phyloP scores from a whole-genome alignment of 1,140 invertebrate genomes.

The Neodiprion lecontei region DNA sequence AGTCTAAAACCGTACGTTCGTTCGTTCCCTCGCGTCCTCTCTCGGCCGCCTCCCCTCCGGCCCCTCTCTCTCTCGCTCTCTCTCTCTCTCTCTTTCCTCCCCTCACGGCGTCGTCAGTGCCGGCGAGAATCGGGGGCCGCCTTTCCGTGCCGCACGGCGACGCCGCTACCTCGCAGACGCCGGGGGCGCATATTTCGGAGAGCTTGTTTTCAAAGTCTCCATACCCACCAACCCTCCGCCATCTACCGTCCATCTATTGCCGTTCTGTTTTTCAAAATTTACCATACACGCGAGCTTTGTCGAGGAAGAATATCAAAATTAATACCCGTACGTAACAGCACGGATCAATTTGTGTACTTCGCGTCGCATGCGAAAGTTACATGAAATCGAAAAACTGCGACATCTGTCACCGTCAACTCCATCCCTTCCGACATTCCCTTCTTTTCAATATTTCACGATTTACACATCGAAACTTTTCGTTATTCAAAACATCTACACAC shows the following conservation, averaged over 20 bases:
- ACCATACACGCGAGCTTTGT: not conserved
- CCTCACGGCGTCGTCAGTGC: not conserved
- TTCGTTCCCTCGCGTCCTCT: slow-evolving; percentile 21
- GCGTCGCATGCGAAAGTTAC: too few species aligned
- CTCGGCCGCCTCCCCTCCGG: slow-evolving; percentile 13
- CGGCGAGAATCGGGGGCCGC: not conserved
- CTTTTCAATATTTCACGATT: too few species aligned
- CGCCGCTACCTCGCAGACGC: slow-evolving; percentile 10
- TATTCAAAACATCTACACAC: too few species aligned
- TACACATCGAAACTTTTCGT: too few species aligned
- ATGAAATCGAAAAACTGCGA: too few species aligned
- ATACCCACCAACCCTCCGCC: not conserved
- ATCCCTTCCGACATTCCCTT: too few species aligned
- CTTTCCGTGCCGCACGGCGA: not conserved
- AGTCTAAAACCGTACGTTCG: slow-evolving; percentile 57
- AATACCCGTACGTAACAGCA: too few species aligned
- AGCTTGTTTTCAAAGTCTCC: slow-evolving; percentile 17
- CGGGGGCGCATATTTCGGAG: slow-evolving; percentile 11
- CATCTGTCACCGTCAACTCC: too few species aligned
- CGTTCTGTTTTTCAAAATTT: not conserved
- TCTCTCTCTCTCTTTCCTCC: not conserved
- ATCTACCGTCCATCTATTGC: not conserved
- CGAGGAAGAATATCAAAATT: too few species aligned
- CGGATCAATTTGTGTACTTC: too few species aligned
- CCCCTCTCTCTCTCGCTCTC: not conserved